Percentiles rank a stretch among this genome's conserved stretches.
Conservation (phyloP, 2,888 invertebrate species). For the Lamellibrachia columna region DNA sequence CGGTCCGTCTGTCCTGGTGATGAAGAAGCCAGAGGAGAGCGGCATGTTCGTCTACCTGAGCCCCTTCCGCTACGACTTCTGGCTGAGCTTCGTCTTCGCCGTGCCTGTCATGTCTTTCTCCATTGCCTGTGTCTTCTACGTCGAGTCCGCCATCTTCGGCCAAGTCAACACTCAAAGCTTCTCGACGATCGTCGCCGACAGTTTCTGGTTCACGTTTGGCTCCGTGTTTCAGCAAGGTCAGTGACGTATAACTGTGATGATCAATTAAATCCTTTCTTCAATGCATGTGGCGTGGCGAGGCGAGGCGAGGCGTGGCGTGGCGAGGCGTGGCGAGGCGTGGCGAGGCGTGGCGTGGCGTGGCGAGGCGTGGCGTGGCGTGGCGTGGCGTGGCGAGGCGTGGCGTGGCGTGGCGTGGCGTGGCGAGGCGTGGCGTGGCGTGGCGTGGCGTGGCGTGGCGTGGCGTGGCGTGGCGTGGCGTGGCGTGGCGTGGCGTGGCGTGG, state of each 20-base stretch:
- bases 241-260: background rate
- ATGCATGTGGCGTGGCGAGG: background rate
- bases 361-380: too few relatives aligned
- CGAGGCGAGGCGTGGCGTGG: too few relatives aligned
- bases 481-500: conserved; percentile 23
- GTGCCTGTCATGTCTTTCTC: conserved; percentile 25
- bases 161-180: background rate
- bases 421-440: background rate
- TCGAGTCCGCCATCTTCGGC: background rate
- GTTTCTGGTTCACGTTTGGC: conserved; percentile 30
- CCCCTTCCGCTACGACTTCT: conserved; percentile 31
- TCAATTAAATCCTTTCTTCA: background rate
- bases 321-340: too few relatives aligned
- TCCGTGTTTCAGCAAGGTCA: conserved; percentile 35
- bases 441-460: conserved; percentile 13
- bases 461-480: conserved; percentile 23
- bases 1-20: conserved; percentile 35
- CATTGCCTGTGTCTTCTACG: background rate
- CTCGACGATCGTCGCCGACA: background rate
- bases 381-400: background rate
- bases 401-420: conserved; percentile 18
- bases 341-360: background rate
- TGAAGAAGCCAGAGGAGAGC: conserved; percentile 29
- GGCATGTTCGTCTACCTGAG: conserved; percentile 27
- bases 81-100: conserved; percentile 22